phyloP scores from a whole-genome alignment of 1,140 invertebrate genomes.

The Caerostris darwini region DNA sequence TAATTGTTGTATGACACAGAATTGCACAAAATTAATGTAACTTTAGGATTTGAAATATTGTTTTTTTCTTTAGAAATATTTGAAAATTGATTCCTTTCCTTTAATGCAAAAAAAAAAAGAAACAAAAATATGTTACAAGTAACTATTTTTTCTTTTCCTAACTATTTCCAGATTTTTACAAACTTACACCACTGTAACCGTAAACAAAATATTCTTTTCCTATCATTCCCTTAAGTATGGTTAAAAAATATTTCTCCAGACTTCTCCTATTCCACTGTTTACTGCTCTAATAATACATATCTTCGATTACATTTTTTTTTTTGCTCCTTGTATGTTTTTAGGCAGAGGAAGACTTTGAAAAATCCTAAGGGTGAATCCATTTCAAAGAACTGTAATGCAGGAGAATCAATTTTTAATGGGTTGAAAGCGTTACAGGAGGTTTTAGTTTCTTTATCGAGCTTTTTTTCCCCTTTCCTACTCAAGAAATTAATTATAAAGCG shows the following conservation, averaged over 20 bases:
- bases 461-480: slow-evolving; percentile 3
- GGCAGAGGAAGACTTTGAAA: background rate
- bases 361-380: slow-evolving; percentile 26
- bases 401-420: slow-evolving; percentile 57
- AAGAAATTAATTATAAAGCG: slow-evolving; percentile 64
- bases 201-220: background rate
- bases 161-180: background rate
- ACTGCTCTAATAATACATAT: slow-evolving; percentile 43
- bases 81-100: too few species aligned
- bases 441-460: slow-evolving; percentile 23
- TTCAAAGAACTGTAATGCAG: slow-evolving; percentile 20
- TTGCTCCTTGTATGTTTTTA: background rate
- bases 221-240: slow-evolving; percentile 20
- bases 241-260: background rate
- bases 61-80: too few species aligned
- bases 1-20: too few species aligned
- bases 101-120: too few species aligned
- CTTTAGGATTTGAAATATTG: too few species aligned
- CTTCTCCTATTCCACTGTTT: background rate
- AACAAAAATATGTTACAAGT: too few species aligned
- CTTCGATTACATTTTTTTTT: slow-evolving; percentile 48
- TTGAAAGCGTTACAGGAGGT: background rate
- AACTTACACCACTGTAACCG: background rate
- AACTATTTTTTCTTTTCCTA: too few species aligned
- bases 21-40: too few species aligned